Percentiles rank a stretch among this genome's conserved stretches.
Conservation (phyloP, 2,797 vertebrate species). For the Peromyscus aztecus region DNA sequence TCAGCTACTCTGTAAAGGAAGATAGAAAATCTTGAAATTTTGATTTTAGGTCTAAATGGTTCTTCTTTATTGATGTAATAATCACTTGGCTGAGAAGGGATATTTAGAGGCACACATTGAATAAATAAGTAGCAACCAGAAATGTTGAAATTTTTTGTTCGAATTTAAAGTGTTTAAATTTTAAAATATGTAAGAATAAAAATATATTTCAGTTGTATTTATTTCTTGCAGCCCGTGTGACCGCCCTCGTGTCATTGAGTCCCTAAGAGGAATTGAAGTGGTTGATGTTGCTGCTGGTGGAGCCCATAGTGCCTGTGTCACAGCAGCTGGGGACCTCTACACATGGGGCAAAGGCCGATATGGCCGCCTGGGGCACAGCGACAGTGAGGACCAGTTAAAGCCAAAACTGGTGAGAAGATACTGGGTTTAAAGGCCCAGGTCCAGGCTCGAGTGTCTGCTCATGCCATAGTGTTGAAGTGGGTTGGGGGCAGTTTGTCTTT, state of each 20-base stretch:
- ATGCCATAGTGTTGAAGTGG: neutral
- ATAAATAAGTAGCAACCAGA: neutral
- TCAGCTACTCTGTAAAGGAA: neutral
- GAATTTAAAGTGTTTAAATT: neutral
- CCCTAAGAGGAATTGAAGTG: constrained; percentile 96
- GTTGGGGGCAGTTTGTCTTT: neutral
- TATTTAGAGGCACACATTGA: neutral
- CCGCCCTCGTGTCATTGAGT: constrained; percentile 98
- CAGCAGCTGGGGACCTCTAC: constrained; percentile 97
- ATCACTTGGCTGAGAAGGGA: neutral
- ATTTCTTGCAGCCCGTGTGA: constrained; percentile 94
- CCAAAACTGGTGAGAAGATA: constrained; percentile 94
- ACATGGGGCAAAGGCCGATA: constrained; percentile 99
- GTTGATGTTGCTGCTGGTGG: constrained; percentile 98
- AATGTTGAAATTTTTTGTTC: neutral
- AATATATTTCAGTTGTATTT: neutral
- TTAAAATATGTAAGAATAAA: neutral
- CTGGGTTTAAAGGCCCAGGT: neutral
- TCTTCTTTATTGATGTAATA: constrained; percentile 14
- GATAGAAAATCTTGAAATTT: neutral
- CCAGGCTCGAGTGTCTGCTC: neutral
- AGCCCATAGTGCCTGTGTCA: constrained; percentile 98
- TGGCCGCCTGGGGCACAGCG: constrained; percentile 96
- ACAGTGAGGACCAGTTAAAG: constrained; percentile 99
- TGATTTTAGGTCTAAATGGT: neutral